Evolutionary conservation across 2,888 invertebrate species (phyloP).

Genomic region (Macropis europaea): DNA sequence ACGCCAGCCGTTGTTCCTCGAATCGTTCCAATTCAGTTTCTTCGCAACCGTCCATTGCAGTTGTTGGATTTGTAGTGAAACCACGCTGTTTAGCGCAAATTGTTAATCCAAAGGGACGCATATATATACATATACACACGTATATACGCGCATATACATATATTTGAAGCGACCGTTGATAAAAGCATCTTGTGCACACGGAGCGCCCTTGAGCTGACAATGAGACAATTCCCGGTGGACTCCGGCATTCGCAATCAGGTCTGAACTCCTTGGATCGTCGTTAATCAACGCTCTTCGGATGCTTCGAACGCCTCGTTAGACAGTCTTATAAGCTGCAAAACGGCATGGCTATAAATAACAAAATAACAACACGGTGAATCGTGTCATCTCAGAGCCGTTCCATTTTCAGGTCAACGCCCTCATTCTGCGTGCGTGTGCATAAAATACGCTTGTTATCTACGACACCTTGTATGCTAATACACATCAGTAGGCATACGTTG

Average conservation of each 20-base stretch:
- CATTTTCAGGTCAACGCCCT: neutral
- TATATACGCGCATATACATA: slow-evolving; percentile 31
- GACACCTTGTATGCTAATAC: no score
- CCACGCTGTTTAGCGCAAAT: slow-evolving; percentile 58
- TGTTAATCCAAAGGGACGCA: slow-evolving; percentile 50
- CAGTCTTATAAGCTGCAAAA: neutral
- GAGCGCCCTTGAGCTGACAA: neutral
- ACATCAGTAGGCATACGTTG: slow-evolving; percentile 44
- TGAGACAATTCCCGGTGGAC: neutral
- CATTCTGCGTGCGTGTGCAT: slow-evolving; percentile 4
- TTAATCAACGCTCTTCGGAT: no score
- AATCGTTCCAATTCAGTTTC: slow-evolving; percentile 54
- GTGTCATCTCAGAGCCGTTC: neutral
- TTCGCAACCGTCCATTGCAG: slow-evolving; percentile 70
- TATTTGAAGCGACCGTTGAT: slow-evolving; percentile 3
- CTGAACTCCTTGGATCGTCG: no score
- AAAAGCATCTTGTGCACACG: slow-evolving; percentile 20
- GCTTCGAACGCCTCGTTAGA: no score
- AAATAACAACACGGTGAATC: neutral
- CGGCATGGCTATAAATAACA: neutral
- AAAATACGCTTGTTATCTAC: neutral
- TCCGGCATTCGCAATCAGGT: no score
- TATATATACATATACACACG: slow-evolving; percentile 9
- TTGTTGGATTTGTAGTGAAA: slow-evolving; percentile 68
- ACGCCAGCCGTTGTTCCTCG: slow-evolving; percentile 38